Conservation (phyloP, 2,888 invertebrate species). For the Drosophila maculinotata region DNA sequence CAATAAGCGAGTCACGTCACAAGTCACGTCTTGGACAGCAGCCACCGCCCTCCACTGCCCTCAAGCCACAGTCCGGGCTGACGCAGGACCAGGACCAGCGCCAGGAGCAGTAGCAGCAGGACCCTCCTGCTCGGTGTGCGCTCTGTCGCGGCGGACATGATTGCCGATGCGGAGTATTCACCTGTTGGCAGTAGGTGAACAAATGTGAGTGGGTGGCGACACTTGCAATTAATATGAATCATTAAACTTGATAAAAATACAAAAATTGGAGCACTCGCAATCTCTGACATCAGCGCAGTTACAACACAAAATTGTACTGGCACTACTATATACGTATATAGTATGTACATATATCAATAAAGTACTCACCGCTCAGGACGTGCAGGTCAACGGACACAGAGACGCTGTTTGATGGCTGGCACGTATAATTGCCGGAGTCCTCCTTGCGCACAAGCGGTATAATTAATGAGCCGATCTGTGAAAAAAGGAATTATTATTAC, state of each 20-base stretch:
- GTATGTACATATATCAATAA: background rate
- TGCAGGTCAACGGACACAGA: slow-evolving; percentile 95
- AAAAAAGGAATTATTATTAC: slow-evolving; percentile 46
- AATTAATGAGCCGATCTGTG: slow-evolving; percentile 85
- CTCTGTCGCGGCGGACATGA: slow-evolving; percentile 82
- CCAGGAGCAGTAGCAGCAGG: slow-evolving; percentile 35
- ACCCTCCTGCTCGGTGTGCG: slow-evolving; percentile 52
- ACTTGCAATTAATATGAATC: slow-evolving; percentile 78
- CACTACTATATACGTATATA: slow-evolving; percentile 2
- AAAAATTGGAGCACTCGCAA: slow-evolving; percentile 42
- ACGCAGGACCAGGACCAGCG: slow-evolving; percentile 1
- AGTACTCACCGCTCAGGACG: slow-evolving; percentile 92
- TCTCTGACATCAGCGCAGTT: slow-evolving; percentile 20
- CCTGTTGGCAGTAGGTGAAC: slow-evolving; percentile 70
- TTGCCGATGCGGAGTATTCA: slow-evolving; percentile 85
- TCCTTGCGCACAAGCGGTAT: slow-evolving; percentile 85
- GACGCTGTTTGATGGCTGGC: slow-evolving; percentile 96
- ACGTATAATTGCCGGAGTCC: slow-evolving; percentile 93
- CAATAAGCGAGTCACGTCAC: slow-evolving; percentile 75
- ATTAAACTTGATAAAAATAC: slow-evolving; percentile 68
- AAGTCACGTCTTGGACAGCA: slow-evolving; percentile 79
- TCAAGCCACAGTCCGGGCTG: background rate
- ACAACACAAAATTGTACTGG: slow-evolving; percentile 1
- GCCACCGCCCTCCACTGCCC: slow-evolving; percentile 32
- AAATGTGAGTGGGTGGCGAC: slow-evolving; percentile 45